Evolutionary conservation across 1,140 invertebrate genomes (phyloP).

Genomic region (Berghia stephanieae): DNA sequence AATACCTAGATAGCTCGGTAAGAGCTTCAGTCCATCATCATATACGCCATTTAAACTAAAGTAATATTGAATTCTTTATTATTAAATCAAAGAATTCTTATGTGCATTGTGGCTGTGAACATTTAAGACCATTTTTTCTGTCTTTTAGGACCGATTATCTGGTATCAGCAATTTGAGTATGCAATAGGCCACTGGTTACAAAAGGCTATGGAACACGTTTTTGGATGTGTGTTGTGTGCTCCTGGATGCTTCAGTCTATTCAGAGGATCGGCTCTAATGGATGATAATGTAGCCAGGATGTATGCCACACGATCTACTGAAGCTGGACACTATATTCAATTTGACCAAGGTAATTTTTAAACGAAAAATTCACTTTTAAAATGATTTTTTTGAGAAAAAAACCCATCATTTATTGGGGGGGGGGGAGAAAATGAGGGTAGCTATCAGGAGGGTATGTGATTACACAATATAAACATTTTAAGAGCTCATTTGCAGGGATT

Average conservation of each 20-base stretch:
- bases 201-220: constrained; percentile 73
- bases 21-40: too few relatives aligned
- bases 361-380: too few relatives aligned
- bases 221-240: constrained; percentile 63
- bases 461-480: not conserved
- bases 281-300: constrained; percentile 61
- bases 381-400: too few relatives aligned
- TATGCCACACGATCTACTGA: constrained; percentile 57
- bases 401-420: not conserved
- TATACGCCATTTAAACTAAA: too few relatives aligned
- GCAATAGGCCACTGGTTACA: constrained; percentile 75
- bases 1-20: too few relatives aligned
- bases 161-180: constrained; percentile 76
- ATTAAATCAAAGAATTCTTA: too few relatives aligned
- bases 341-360: constrained; percentile 59
- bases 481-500: too few relatives aligned
- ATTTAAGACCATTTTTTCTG: too few relatives aligned
- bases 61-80: too few relatives aligned
- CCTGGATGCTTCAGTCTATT: constrained; percentile 65
- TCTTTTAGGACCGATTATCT: constrained; percentile 69
- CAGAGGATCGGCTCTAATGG: constrained; percentile 70
- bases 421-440: not conserved
- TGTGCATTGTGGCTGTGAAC: too few relatives aligned
- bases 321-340: constrained; percentile 61
- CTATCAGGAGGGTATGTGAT: not conserved